Evolutionary conservation across 2,113 vertebrate species (phyloP).

Genomic region (Pelobates fuscus): DNA sequence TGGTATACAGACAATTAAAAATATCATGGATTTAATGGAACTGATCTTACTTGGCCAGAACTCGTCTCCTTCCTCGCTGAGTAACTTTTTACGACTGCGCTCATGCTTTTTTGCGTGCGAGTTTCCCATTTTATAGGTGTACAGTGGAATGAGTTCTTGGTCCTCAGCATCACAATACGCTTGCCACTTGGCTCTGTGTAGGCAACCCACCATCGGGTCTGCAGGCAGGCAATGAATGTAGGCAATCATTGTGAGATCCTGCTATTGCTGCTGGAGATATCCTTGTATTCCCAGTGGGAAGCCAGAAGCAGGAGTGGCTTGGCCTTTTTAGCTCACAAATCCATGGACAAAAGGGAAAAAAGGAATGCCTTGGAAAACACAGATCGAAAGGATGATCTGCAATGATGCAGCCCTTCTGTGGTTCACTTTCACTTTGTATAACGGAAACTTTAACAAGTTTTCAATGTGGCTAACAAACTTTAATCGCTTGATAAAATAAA

Average conservation of each 20-base stretch:
- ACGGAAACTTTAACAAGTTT: too few species aligned
- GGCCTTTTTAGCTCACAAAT: constrained; percentile 49
- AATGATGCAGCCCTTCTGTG: constrained; percentile 14
- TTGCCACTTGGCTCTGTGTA: constrained; percentile 68
- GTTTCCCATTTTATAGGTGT: constrained; percentile 75
- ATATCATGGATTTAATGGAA: too few species aligned
- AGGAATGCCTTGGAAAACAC: background rate
- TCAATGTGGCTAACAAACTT: too few species aligned
- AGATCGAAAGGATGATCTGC: constrained; percentile 40
- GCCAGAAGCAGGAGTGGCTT: constrained; percentile 59
- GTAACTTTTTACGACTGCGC: constrained; percentile 70
- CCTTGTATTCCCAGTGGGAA: constrained; percentile 63
- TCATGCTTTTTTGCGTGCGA: constrained; percentile 61
- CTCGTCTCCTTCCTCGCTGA: constrained; percentile 70
- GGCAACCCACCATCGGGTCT: constrained; percentile 75
- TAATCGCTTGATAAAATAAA: too few species aligned
- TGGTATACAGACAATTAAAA: too few species aligned
- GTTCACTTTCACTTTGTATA: too few species aligned
- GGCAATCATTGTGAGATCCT: constrained; percentile 75
- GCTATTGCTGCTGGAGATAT: constrained; percentile 55
- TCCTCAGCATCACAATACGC: constrained; percentile 71
- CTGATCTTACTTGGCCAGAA: constrained; percentile 79
- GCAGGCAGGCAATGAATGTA: constrained; percentile 76
- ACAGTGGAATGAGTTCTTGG: constrained; percentile 65
- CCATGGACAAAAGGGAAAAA: background rate